Evolutionary conservation across 2,797 vertebrate genomes (phyloP).

Genomic region (Lerista edwardsae): DNA sequence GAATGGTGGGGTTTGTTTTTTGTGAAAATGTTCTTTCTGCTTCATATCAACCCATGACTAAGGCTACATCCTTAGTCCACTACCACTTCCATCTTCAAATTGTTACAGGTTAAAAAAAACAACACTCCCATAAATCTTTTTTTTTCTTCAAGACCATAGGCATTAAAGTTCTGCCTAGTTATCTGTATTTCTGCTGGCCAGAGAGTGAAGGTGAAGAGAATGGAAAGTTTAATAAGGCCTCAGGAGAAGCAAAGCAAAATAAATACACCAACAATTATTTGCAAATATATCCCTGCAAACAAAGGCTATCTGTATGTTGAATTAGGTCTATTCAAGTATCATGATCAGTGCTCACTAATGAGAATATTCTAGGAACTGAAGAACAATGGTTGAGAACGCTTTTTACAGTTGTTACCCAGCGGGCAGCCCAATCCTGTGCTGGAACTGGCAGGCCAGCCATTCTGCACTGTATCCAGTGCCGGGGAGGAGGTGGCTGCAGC

Average conservation of each 20-base stretch:
- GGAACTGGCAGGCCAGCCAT: too few species aligned
- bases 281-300: conserved; percentile 20
- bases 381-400: background rate
- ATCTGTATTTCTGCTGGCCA: conserved; percentile 25
- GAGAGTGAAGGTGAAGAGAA: background rate
- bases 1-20: background rate
- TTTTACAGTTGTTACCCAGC: background rate
- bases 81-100: conserved; percentile 4
- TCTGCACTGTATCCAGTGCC: too few species aligned
- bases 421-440: too few species aligned
- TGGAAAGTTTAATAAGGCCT: conserved; percentile 24
- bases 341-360: conserved; percentile 12
- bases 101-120: conserved; percentile 6
- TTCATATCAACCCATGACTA: background rate
- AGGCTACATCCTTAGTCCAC: background rate
- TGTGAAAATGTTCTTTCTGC: conserved; percentile 16
- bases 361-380: conserved; percentile 8
- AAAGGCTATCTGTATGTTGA: conserved; percentile 17
- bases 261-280: conserved; percentile 44
- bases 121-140: conserved; percentile 28
- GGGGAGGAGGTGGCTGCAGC: too few species aligned
- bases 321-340: conserved; percentile 18
- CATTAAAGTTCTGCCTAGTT: conserved; percentile 15
- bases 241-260: conserved; percentile 29
- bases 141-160: conserved; percentile 16